A percentile compares a stretch with the other conserved stretches of the same genome.
Evolutionary conservation across 1,140 invertebrate species (phyloP).

Genomic region (Drosophila lowei): DNA sequence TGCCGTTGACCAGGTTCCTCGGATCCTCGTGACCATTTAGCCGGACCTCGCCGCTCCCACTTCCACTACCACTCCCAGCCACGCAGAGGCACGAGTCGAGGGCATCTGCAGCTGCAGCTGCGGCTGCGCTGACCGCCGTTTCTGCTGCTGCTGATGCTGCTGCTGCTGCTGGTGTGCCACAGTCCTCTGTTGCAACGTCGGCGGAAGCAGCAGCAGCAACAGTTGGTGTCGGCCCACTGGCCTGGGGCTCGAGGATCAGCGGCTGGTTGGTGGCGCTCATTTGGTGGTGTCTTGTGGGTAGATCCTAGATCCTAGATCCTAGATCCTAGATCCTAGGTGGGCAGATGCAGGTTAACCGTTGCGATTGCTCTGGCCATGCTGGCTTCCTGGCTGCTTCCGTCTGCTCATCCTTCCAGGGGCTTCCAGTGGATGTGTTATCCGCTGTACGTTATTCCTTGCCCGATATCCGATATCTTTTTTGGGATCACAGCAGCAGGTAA

Average conservation of each 20-base stretch:
- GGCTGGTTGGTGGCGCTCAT: slow-evolving; percentile 43
- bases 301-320: slow-evolving; percentile 25
- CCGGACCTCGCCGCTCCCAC: background rate
- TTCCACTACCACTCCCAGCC: slow-evolving; percentile 20
- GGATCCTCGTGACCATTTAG: too few relatives aligned
- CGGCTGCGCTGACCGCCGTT: background rate
- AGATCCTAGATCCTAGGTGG: slow-evolving; percentile 4
- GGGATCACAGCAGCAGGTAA: slow-evolving; percentile 12
- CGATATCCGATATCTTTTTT: background rate
- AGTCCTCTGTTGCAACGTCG: background rate
- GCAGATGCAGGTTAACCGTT: slow-evolving; percentile 46
- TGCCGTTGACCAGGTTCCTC: too few relatives aligned
- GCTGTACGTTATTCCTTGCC: too few relatives aligned
- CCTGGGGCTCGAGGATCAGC: slow-evolving; percentile 31
- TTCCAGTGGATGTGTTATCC: too few relatives aligned
- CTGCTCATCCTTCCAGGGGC: too few relatives aligned
- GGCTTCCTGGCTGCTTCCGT: too few relatives aligned
- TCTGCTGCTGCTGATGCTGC: slow-evolving; percentile 12
- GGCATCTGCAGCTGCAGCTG: slow-evolving; percentile 2
- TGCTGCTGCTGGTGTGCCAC: slow-evolving; percentile 1
- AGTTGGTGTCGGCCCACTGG: slow-evolving; percentile 19
- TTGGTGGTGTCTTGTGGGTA: slow-evolving; percentile 1
- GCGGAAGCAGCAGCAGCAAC: slow-evolving; percentile 1
- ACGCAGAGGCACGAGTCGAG: background rate
- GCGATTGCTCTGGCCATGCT: slow-evolving; percentile 10